Conservation (phyloP, 2,113 vertebrate species). For the western clawed frog (Xenopus tropicalis) region DNA sequence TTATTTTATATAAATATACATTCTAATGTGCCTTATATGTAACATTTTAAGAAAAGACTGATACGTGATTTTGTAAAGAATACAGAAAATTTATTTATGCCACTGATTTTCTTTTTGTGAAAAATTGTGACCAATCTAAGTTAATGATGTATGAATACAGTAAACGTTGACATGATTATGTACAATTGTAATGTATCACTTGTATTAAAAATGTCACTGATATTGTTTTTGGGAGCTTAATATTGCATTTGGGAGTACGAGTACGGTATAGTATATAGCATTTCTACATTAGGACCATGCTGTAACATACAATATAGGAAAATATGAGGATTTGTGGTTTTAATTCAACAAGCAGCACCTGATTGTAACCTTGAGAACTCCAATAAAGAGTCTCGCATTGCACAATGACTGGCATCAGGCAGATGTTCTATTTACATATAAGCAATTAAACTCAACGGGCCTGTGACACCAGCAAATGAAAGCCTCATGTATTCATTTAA, state of each 20-base stretch:
- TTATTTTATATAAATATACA: slow-evolving; percentile 59
- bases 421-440: too few species aligned
- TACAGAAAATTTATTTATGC: slow-evolving; percentile 68
- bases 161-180: slow-evolving; percentile 60
- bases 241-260: slow-evolving; percentile 1
- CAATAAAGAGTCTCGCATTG: slow-evolving; percentile 17
- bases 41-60: slow-evolving; percentile 64
- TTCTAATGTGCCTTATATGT: slow-evolving; percentile 70
- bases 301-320: slow-evolving; percentile 54
- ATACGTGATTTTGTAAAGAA: slow-evolving; percentile 68
- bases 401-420: too few species aligned
- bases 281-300: slow-evolving; percentile 48
- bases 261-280: too few species aligned
- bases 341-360: slow-evolving; percentile 25
- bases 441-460: too few species aligned
- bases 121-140: slow-evolving; percentile 65
- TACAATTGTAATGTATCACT: slow-evolving; percentile 56
- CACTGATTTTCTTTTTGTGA: slow-evolving; percentile 64
- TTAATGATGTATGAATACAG: slow-evolving; percentile 63
- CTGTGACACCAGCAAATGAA: too few species aligned
- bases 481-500: too few species aligned
- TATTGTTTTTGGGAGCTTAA: slow-evolving; percentile 59
- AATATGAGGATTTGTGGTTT: too few species aligned
- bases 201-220: slow-evolving; percentile 64
- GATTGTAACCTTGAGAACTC: slow-evolving; percentile 25